Conservation (phyloP, 2,888 invertebrate genomes). For the Lobophora halterata region DNA sequence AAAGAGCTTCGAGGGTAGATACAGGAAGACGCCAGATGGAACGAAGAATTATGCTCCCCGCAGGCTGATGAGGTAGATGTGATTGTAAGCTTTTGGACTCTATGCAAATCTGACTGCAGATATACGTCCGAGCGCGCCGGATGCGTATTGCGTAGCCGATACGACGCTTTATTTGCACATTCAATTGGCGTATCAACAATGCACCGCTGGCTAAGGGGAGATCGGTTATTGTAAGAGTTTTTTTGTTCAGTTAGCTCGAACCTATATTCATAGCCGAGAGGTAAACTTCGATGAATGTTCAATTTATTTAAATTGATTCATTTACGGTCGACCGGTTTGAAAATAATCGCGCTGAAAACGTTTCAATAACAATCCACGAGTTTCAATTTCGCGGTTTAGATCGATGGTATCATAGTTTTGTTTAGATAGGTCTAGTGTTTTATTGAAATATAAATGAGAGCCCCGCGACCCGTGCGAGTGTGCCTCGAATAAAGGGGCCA, state of each 20-base stretch:
- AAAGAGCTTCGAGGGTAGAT: constrained; percentile 72
- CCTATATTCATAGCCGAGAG: constrained; percentile 57
- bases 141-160: constrained; percentile 48
- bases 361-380: constrained; percentile 53
- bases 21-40: constrained; percentile 78
- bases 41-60: constrained; percentile 77
- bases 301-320: constrained; percentile 73
- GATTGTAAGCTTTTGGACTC: constrained; percentile 78
- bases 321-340: constrained; percentile 58
- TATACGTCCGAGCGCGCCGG: constrained; percentile 55
- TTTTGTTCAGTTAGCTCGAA: constrained; percentile 50
- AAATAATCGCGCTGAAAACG: constrained; percentile 53
- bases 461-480: constrained; percentile 63
- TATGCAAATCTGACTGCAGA: constrained; percentile 76
- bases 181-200: constrained; percentile 52
- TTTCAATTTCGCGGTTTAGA: constrained; percentile 36
- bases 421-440: constrained; percentile 78
- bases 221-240: constrained; percentile 47
- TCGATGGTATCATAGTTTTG: constrained; percentile 56
- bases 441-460: constrained; percentile 79
- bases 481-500: constrained; percentile 78
- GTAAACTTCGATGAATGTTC: constrained; percentile 60
- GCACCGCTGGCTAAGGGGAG: constrained; percentile 43
- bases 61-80: constrained; percentile 79
- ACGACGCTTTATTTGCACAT: constrained; percentile 55